Percentiles rank a stretch among this genome's conserved stretches.
Evolutionary conservation across 2,888 invertebrate genomes (phyloP).

Genomic region (Euzophera pinguis): DNA sequence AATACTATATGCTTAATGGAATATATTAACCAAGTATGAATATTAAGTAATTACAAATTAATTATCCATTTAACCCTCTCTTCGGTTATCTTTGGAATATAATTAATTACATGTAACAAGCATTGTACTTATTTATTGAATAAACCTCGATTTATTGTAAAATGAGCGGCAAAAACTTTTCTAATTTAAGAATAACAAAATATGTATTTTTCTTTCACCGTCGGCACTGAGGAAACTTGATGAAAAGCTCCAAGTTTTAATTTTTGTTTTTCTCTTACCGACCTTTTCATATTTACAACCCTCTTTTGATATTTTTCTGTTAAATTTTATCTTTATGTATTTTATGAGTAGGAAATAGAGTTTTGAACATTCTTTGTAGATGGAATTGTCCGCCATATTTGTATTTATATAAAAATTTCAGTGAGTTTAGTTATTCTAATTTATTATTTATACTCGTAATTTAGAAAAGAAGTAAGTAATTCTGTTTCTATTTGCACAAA

Average conservation of each 20-base stretch:
- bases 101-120: constrained; percentile 15
- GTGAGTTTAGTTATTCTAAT: no score
- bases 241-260: constrained; percentile 65
- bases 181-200: constrained; percentile 71
- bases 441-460: no score
- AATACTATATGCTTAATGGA: background rate
- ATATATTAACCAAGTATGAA: background rate
- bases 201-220: constrained; percentile 59
- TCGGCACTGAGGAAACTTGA: constrained; percentile 57
- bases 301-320: constrained; percentile 27
- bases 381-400: no score
- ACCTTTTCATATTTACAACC: constrained; percentile 55
- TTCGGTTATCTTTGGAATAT: constrained; percentile 12
- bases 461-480: no score
- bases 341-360: constrained; percentile 13
- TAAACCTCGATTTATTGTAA: constrained; percentile 44
- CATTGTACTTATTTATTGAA: constrained; percentile 28
- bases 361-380: background rate
- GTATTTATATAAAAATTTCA: no score
- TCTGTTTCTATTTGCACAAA: no score
- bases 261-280: constrained; percentile 61
- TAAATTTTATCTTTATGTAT: constrained; percentile 22
- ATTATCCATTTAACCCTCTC: background rate
- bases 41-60: constrained; percentile 1
- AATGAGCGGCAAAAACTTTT: constrained; percentile 62